Percentiles rank a stretch among this genome's conserved stretches.
phyloP scores from a whole-genome alignment of 2,113 vertebrate species.

The Nothocercus julius region DNA sequence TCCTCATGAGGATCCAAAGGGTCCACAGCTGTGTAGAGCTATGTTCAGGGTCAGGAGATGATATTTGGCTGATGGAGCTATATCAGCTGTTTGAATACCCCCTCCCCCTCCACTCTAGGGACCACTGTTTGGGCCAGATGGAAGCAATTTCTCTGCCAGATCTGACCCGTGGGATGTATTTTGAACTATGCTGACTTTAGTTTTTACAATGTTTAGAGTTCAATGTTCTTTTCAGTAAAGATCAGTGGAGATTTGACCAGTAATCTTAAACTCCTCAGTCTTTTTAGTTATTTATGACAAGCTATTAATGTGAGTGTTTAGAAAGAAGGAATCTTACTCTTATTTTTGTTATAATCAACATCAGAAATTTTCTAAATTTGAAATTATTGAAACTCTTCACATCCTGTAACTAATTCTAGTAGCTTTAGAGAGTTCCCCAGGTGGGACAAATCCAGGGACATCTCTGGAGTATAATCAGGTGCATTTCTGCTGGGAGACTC shows the following conservation, averaged over 20 bases:
- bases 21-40: conserved; percentile 36
- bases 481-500: conserved; percentile 17
- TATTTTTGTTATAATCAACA: neutral
- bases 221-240: neutral
- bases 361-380: neutral
- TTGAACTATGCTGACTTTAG: neutral
- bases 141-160: conserved; percentile 29
- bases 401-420: conserved; percentile 44
- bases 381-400: neutral
- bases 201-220: neutral
- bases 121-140: neutral
- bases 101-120: neutral
- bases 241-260: neutral
- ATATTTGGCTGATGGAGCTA: neutral
- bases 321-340: neutral
- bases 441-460: conserved; percentile 47
- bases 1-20: neutral
- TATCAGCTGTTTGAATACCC: conserved; percentile 31
- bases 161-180: conserved; percentile 20
- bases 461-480: conserved; percentile 48
- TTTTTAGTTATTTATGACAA: neutral
- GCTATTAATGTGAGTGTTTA: neutral
- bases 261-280: neutral
- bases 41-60: neutral
- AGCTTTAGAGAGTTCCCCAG: conserved; percentile 58